These are phyloP conservation scores for Carpatolechia fugitivella DNA, from an alignment of 2,888 invertebrate genomes.

Conservation along the genomic window DNA sequence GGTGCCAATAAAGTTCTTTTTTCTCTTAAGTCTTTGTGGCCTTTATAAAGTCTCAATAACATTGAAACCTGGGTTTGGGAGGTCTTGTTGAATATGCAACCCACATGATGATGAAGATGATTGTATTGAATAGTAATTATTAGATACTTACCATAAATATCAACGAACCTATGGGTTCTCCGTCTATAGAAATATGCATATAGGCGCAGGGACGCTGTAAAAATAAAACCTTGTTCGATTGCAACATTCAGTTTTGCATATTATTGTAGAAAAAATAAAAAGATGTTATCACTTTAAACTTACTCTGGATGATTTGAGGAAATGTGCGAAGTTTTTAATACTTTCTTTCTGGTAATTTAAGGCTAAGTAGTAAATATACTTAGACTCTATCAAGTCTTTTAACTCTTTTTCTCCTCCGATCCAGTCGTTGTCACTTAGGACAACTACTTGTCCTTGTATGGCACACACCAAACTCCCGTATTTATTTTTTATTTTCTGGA, in stretches of 20 bases:
- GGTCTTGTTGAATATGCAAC: too few relatives aligned
- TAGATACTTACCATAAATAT: slow-evolving; percentile 76
- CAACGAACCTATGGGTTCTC: slow-evolving; percentile 66
- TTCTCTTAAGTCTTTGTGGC: too few relatives aligned
- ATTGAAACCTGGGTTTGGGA: too few relatives aligned
- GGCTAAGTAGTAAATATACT: slow-evolving; percentile 61
- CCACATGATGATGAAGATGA: too few relatives aligned
- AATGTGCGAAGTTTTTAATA: slow-evolving; percentile 57
- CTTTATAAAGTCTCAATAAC: too few relatives aligned
- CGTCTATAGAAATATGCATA: slow-evolving; percentile 72
- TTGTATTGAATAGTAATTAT: too few relatives aligned
- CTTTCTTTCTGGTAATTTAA: slow-evolving; percentile 69
- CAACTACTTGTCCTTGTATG: slow-evolving; percentile 62
- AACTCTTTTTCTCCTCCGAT: slow-evolving; percentile 77
- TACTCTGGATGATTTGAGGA: slow-evolving; percentile 63
- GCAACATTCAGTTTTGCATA: too few relatives aligned
- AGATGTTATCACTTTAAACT: slow-evolving; percentile 28
- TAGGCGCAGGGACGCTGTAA: slow-evolving; percentile 78
- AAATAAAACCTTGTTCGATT: too few relatives aligned
- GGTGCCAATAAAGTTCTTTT: too few relatives aligned
- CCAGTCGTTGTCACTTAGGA: slow-evolving; percentile 69
- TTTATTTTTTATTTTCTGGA: slow-evolving; percentile 53
- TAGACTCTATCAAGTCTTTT: slow-evolving; percentile 56
- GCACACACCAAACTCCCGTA: slow-evolving; percentile 70
- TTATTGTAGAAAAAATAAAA: too few relatives aligned